Evolutionary conservation across 2,888 invertebrate species (phyloP).

Genomic region (Helleia helle): DNA sequence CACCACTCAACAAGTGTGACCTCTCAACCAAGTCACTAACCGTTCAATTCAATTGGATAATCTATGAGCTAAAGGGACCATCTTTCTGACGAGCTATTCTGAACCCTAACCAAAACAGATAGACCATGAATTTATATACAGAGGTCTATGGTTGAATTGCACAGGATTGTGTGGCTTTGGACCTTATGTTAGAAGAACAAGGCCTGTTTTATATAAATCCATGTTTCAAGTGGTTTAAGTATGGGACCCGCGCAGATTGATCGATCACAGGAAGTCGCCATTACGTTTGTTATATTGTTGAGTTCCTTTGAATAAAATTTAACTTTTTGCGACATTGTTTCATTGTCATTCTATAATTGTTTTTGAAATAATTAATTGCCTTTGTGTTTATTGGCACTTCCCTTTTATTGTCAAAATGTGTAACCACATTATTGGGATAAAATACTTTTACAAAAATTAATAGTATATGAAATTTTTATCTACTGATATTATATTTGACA

Average conservation of each 20-base stretch:
- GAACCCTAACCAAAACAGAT: neutral
- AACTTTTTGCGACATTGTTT: conserved; percentile 5
- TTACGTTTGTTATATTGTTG: conserved; percentile 32
- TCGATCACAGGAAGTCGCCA: conserved; percentile 52
- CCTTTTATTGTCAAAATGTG: no score
- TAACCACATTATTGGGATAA: no score
- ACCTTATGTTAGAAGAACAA: neutral
- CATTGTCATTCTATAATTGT: conserved; percentile 4
- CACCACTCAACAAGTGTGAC: conserved; percentile 33
- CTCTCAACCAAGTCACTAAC: conserved; percentile 39
- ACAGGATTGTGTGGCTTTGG: neutral
- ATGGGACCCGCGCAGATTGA: conserved; percentile 39
- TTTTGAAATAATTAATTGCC: no score
- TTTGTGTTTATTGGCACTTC: no score
- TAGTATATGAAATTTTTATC: no score
- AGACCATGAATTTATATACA: neutral
- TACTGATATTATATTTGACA: no score
- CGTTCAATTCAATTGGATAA: conserved; percentile 53
- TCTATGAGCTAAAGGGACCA: conserved; percentile 16
- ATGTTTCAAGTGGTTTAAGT: neutral
- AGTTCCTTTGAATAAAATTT: conserved; percentile 27
- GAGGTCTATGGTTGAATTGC: neutral
- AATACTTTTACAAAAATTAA: no score
- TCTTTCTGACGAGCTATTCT: conserved; percentile 6
- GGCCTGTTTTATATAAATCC: neutral